Evolutionary conservation across 2,888 invertebrate species (phyloP).

Genomic region (Platerodrilus igneus): DNA sequence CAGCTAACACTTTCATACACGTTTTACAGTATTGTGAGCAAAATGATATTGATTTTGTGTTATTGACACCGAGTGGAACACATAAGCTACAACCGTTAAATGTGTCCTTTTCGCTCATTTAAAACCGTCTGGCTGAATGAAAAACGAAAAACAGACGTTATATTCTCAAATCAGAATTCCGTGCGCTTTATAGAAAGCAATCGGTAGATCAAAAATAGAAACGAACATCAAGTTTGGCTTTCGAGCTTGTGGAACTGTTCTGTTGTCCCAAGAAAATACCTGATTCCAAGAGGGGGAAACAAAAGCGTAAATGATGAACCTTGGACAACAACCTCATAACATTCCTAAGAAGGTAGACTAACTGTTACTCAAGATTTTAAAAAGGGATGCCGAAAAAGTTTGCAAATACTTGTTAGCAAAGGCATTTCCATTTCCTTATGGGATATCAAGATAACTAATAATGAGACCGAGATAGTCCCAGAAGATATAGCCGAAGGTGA

Average conservation of each 20-base stretch:
- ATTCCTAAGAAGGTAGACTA: too few species aligned
- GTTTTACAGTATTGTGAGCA: slow-evolving; percentile 1
- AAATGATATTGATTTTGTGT: slow-evolving; percentile 3
- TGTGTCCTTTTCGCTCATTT: slow-evolving; percentile 1
- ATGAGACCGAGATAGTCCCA: too few species aligned
- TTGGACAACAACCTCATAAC: too few species aligned
- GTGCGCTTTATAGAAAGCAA: not conserved
- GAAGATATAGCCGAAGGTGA: too few species aligned
- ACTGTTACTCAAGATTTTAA: too few species aligned
- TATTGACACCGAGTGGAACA: slow-evolving; percentile 3
- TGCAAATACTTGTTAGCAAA: too few species aligned
- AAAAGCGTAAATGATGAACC: too few species aligned
- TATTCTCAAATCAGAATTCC: not conserved
- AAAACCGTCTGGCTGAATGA: not conserved
- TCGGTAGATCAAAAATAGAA: not conserved
- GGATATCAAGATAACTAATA: too few species aligned
- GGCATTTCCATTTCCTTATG: too few species aligned
- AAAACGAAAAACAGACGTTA: slow-evolving; percentile 1
- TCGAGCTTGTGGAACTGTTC: not conserved
- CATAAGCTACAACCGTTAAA: not conserved
- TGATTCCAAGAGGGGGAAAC: too few species aligned
- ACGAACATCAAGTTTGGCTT: not conserved
- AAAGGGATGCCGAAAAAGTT: too few species aligned
- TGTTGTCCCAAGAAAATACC: not conserved
- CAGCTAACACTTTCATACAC: too few species aligned